Base-by-base conservation (phyloP, 2,888 invertebrate species). In the Campoletis raptor region DNA sequence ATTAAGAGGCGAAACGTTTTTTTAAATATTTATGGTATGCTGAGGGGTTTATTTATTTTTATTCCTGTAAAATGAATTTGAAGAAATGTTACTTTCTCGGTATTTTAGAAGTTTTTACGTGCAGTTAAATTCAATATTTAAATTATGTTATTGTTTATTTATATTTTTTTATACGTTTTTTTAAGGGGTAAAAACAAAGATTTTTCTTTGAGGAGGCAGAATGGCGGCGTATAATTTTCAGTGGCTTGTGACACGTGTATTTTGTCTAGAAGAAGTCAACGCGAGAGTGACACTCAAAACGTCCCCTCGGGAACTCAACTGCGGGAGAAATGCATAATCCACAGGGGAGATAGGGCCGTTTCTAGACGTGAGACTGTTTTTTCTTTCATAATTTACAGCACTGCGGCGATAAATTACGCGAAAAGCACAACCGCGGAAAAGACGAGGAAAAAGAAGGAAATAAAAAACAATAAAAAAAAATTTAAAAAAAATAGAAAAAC, bases 341-440 rank as follows among this genome's bases (percentile, higher is more conserved):
- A 77, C 66, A n/a, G 36, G 42, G 54, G 24, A 66, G 72, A 81
- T 81, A 77, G 67, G 85, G 54, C 67, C 66, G 24, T 30, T 73
- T 37, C 81, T 48, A 42, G 73, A 42, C 57, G 45, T n/a, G 54
- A 48, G 67, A 57, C 52, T 74, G 12, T 76, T 67, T 76, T 76
- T 79, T 79, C 57, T 36, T 45, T 61, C 70, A 82, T 85, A 82
- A 85, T 79, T 85, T 79, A 82, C 67, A 74, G 61, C 67, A 61
- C 54, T 78, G 82, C 40, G 45, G 82, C 66, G 73, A 82, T 85
- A 82, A 82, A 82, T 85, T 82, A 84, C 66, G 79, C 54, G 57
- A 54, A 73, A 84, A 84, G 52, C 76, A 84, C 72, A 74, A 84
- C 66, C 67, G 73, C 74, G 67, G 73, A 84, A 79, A 73, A 73